Conservation (phyloP, 2,888 invertebrate species). For the Crocallis elinguaria region DNA sequence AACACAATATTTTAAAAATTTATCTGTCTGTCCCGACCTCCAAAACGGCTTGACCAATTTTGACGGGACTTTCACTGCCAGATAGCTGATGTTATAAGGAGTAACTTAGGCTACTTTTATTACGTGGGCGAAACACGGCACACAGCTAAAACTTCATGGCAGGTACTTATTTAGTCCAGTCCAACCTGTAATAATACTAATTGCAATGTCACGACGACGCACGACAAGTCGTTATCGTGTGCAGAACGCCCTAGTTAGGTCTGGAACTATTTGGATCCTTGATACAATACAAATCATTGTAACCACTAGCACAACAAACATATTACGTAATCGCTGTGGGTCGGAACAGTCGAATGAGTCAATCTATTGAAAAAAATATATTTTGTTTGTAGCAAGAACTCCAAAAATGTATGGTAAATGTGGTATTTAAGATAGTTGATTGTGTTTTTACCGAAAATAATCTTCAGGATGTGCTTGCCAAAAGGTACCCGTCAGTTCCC, state of each 20-base stretch:
- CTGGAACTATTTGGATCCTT: constrained; percentile 6
- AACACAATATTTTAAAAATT: too few relatives aligned
- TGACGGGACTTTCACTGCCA: too few relatives aligned
- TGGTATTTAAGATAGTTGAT: constrained; percentile 66
- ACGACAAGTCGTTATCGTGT: too few relatives aligned
- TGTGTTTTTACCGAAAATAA: constrained; percentile 40
- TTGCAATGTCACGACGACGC: too few relatives aligned
- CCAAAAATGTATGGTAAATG: constrained; percentile 68
- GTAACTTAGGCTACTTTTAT: too few relatives aligned
- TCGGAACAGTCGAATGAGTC: constrained; percentile 62
- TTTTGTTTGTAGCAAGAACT: constrained; percentile 42
- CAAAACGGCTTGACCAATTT: too few relatives aligned
- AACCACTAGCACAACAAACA: constrained; percentile 43
- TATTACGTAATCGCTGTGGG: constrained; percentile 54
- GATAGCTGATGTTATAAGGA: too few relatives aligned
- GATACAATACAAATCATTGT: constrained; percentile 34
- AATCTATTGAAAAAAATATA: constrained; percentile 50
- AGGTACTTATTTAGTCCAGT: too few relatives aligned
- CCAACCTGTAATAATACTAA: too few relatives aligned
- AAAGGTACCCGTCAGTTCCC: constrained; percentile 37
- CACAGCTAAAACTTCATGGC: too few relatives aligned
- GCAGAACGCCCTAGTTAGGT: background rate
- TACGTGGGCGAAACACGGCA: too few relatives aligned
- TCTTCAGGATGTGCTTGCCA: constrained; percentile 45
- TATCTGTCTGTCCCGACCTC: too few relatives aligned